Percentiles rank a stretch among this genome's conserved stretches.
phyloP scores from a whole-genome alignment of 2,888 invertebrate species.

The Nipponacmea schrenckii region DNA sequence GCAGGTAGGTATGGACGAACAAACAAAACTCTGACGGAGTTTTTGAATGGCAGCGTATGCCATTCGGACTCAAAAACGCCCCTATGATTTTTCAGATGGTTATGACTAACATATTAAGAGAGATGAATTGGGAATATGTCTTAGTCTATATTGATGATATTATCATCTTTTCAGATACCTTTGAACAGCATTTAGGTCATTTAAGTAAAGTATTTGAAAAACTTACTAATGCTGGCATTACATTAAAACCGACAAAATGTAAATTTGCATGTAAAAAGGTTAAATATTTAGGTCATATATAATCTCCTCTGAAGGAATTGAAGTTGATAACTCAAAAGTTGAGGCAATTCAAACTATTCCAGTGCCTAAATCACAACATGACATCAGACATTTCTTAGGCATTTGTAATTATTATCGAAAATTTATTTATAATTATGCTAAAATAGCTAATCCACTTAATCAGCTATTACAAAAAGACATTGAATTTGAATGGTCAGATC shows the following conservation, averaged over 20 bases:
- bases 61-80: conserved; percentile 38
- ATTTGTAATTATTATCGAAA: conserved; percentile 30
- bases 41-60: conserved; percentile 32
- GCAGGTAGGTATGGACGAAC: conserved; percentile 26
- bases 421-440: conserved; percentile 31
- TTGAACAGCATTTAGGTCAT: conserved; percentile 32
- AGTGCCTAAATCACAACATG: conserved; percentile 23
- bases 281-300: conserved; percentile 32
- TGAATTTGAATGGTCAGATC: conserved; percentile 31
- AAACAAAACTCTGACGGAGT: conserved; percentile 26
- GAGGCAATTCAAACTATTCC: conserved; percentile 22
- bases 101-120: conserved; percentile 29
- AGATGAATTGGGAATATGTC: conserved; percentile 34
- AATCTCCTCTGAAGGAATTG: conserved; percentile 30
- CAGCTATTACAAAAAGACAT: conserved; percentile 26
- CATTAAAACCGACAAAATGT: conserved; percentile 36
- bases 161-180: conserved; percentile 29
- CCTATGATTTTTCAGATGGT: conserved; percentile 33
- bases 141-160: conserved; percentile 43
- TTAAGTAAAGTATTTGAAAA: conserved; percentile 29
- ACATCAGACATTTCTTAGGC: conserved; percentile 31
- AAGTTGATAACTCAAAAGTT: conserved; percentile 26
- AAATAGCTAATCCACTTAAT: conserved; percentile 34
- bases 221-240: conserved; percentile 29
- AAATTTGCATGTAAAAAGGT: conserved; percentile 30